phyloP scores from a whole-genome alignment of 2,113 vertebrate species.

The Siniperca knerii region DNA sequence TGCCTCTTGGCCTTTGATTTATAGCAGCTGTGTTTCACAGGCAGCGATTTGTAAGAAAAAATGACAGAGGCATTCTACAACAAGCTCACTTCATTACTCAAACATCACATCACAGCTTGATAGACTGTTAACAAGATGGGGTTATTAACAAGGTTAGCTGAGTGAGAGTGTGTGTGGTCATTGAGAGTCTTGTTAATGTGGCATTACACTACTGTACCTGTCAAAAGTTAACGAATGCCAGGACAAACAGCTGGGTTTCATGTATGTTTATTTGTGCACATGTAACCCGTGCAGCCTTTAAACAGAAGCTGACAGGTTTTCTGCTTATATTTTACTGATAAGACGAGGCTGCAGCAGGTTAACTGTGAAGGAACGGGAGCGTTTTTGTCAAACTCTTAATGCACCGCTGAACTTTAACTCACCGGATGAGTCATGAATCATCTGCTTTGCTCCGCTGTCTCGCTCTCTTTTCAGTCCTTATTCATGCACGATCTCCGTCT shows the following conservation, averaged over 20 bases:
- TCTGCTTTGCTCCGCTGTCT: neutral
- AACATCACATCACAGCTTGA: conserved; percentile 40
- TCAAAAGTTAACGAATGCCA: conserved; percentile 13
- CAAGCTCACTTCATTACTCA: conserved; percentile 61
- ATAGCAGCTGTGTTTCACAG: conserved; percentile 45
- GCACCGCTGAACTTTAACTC: conserved; percentile 31
- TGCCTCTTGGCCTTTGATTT: conserved; percentile 62
- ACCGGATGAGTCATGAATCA: conserved; percentile 29
- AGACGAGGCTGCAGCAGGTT: neutral
- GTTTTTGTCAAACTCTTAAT: conserved; percentile 13
- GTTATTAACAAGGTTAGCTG: conserved; percentile 47
- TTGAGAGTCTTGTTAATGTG: conserved; percentile 3
- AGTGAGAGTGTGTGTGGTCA: conserved; percentile 6
- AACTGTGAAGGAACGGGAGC: neutral
- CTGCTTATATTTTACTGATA: neutral
- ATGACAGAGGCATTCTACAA: conserved; percentile 34
- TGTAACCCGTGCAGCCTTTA: neutral
- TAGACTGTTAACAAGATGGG: conserved; percentile 38
- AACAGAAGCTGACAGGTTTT: neutral
- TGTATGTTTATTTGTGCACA: neutral
- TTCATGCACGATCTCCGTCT: neutral
- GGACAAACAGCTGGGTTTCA: neutral
- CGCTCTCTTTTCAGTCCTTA: neutral
- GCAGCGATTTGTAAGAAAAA: conserved; percentile 57
- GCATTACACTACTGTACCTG: neutral